Conservation (phyloP, 2,797 vertebrate genomes). For the Betta splendens region DNA sequence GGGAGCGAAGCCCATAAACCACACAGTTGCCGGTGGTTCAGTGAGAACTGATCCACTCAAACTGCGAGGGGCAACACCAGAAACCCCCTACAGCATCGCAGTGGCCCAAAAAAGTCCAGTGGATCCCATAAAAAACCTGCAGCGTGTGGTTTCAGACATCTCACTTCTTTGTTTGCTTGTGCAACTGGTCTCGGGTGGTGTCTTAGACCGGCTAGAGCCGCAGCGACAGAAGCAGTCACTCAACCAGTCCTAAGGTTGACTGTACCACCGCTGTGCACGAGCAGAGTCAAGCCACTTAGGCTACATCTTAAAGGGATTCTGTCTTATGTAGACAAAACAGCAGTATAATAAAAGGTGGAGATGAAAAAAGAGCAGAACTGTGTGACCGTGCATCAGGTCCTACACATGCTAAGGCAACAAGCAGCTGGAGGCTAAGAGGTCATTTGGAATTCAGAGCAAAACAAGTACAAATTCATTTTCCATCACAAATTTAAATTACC, state of each 20-base stretch:
- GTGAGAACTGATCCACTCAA: not conserved
- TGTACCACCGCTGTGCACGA: no score
- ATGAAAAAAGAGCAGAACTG: constrained; percentile 1
- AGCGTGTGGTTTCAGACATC: no score
- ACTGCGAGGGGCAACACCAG: no score
- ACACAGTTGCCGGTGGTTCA: no score
- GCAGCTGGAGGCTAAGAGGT: constrained; percentile 12
- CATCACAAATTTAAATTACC: constrained; percentile 31
- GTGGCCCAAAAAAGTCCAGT: no score
- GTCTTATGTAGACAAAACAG: not conserved
- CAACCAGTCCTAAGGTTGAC: no score
- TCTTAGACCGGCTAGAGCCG: no score
- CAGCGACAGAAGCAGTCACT: constrained; percentile 9
- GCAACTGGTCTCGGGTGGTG: no score
- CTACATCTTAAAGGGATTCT: constrained; percentile 1
- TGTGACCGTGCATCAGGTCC: constrained; percentile 15
- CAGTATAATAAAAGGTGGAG: not conserved
- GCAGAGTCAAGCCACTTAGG: constrained; percentile 21
- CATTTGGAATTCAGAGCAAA: constrained; percentile 30
- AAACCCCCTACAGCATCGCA: no score
- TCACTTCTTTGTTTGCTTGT: no score
- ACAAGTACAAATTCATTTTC: constrained; percentile 9
- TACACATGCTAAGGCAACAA: constrained; percentile 27
- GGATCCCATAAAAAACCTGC: no score
- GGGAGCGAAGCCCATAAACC: constrained; percentile 32